Conservation (phyloP, 92 coral and sea anemone genomes). For the Porites evermanni region DNA sequence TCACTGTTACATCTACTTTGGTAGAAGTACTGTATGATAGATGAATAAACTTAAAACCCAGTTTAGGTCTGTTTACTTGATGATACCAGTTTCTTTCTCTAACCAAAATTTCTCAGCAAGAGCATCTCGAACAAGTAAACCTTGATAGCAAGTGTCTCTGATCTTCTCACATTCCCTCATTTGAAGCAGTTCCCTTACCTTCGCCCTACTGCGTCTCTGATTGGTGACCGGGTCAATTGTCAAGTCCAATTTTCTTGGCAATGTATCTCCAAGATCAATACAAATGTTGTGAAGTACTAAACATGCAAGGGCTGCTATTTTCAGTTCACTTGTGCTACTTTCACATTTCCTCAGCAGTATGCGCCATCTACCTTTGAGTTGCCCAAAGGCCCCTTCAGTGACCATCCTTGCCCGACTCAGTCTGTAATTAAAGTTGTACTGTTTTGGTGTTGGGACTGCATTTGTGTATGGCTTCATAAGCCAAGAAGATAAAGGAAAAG, state of each 20-base stretch:
- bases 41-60: constrained; percentile 28
- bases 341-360: constrained; percentile 44
- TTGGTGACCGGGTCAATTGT: no score
- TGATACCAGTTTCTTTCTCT: background rate
- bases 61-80: constrained; percentile 28
- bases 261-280: background rate
- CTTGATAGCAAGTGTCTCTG: constrained; percentile 50
- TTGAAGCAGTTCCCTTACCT: constrained; percentile 31
- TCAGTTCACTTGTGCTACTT: constrained; percentile 36
- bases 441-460: constrained; percentile 50
- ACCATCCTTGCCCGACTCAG: constrained; percentile 64
- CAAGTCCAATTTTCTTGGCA: constrained; percentile 48
- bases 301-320: constrained; percentile 22
- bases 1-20: constrained; percentile 19
- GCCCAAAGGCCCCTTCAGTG: constrained; percentile 41
- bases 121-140: constrained; percentile 47
- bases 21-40: constrained; percentile 15
- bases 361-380: constrained; percentile 32
- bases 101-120: constrained; percentile 42
- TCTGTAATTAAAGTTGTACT: constrained; percentile 48
- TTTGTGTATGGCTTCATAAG: constrained; percentile 39
- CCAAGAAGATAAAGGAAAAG: constrained; percentile 41
- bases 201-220: no score
- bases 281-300: constrained; percentile 30
- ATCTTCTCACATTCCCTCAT: constrained; percentile 41